Base-by-base conservation (phyloP, 64 coral and sea anemone genomes). In the Pachyseris speciosa region DNA sequence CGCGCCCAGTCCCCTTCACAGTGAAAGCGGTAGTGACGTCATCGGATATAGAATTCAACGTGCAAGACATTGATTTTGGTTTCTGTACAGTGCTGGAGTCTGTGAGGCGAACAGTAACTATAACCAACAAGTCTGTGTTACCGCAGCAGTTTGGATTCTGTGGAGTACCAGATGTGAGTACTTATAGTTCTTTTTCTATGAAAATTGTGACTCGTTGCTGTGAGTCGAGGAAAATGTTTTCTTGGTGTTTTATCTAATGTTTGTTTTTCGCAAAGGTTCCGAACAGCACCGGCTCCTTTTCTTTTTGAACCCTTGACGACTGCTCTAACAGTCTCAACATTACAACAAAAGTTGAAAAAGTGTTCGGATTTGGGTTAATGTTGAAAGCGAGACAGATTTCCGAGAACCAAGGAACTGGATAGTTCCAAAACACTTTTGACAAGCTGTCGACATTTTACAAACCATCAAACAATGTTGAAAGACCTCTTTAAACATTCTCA, bases 121-220 rank as follows among this genome's bases (percentile, higher is more conserved):
- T 98, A 24, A 95, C 72, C 0, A 98, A 98, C 72, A 98, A 95
- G 58, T 98, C 96, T 3, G 86, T 98, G 36, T 74, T 98, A 3
- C 93, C 93, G 34, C 96, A 98, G 37, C 86, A 80, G 51, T 98
- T 88, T 74, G 96, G 96, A 10, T 98, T 98, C 52, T 98, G 96
- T 92, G 93, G 93, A 61, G 96, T 95, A 1, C 96, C 96, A 24
- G 93, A 98, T 84, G 96, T 98, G 74, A 59, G 91, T 80, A 2
- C 1, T 25, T 22, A 19, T 17, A 29, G 1, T 61, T 61, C 25
- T 61, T 61, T 61, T 25, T 24, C 9, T 9, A 7, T 61, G 4
- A 26, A 61, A n/a, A n/a, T n/a, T n/a, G n/a, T n/a, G n/a, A n/a
- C n/a, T n/a, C n/a, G n/a, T n/a, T n/a, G n/a, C n/a, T n/a, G n/a